Evolutionary conservation across 2,888 invertebrate species (phyloP).

Genomic region (Argyra leucocephala): DNA sequence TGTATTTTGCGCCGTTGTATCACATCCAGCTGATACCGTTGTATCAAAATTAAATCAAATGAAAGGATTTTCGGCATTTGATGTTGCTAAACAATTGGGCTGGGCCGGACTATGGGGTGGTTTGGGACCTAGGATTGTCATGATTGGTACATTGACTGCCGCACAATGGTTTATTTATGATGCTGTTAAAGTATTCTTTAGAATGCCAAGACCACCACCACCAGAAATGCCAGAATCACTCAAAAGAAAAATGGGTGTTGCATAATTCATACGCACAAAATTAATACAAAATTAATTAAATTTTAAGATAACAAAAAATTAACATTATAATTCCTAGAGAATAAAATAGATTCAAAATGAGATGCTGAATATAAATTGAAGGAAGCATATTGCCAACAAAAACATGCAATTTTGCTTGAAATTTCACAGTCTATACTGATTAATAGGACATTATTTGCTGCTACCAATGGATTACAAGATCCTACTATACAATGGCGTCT

Average conservation of each 20-base stretch:
- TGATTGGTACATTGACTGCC: constrained; percentile 90
- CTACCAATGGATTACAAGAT: too few relatives aligned
- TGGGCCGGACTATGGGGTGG: constrained; percentile 69
- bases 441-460: too few relatives aligned
- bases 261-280: background rate
- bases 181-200: constrained; percentile 70
- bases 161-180: constrained; percentile 90
- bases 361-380: too few relatives aligned
- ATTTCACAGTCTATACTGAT: too few relatives aligned
- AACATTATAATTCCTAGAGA: too few relatives aligned
- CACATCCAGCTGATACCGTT: constrained; percentile 96
- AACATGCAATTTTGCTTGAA: too few relatives aligned
- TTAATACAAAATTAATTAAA: too few relatives aligned
- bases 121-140: constrained; percentile 73
- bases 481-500: too few relatives aligned
- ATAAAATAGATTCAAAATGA: too few relatives aligned
- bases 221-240: constrained; percentile 85
- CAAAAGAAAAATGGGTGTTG: constrained; percentile 37
- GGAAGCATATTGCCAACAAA: too few relatives aligned
- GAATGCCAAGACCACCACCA: constrained; percentile 79
- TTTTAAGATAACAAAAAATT: background rate
- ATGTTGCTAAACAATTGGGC: constrained; percentile 66
- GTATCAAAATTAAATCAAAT: constrained; percentile 95
- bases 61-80: constrained; percentile 62
- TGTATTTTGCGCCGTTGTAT: constrained; percentile 96